Base-by-base conservation (phyloP, 2,797 vertebrate species). In the Steatocranus sp. region DNA sequence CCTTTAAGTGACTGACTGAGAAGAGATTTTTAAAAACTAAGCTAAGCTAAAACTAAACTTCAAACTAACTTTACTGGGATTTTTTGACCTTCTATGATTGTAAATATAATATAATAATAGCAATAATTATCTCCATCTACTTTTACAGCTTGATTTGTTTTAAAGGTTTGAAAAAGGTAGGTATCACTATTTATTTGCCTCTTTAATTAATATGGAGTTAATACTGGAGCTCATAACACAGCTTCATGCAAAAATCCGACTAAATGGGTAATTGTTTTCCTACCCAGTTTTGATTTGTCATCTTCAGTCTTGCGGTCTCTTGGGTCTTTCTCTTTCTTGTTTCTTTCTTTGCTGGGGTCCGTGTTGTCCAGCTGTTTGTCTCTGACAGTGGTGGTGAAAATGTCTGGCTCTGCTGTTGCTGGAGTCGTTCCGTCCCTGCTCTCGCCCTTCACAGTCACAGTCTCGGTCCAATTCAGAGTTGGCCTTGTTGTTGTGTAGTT, bases 261-360 rank as follows among this genome's bases (percentile, higher is more conserved):
- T 50, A 48, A 30, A 73, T 48, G 10, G 25, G 20, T 12, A 0
- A 41, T 8, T 5, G 8, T 34, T 74, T 25, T 63, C 86, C 7
- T 90, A 96, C 95, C 95, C 18, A 85, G 86, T 38, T 41, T 2
- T 7, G 75, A 43, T 63, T 86, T 84, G 18, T 83, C 8, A 3
- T 83, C 78, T 20, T 90, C 38, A 12, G 23, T 61, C 17, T 87
- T 81, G 9, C 2, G 61, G 14, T 63, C 83, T 6, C 83, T 41
- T 18, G 74, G 49, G 30, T 83, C 41, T n/a, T 89, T 41, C 2
- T 74, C 51, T 48, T 87, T 66, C 17, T 15, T 79, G 56, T 48
- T 46, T 30, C 66, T 73, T 18, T 54, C 54, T 43, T 75, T 15
- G n/a, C 66, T 73, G 75, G 4, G 75, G 75, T 75, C n/a, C 15